These are phyloP conservation scores for Spodoptera litura DNA, from an alignment of 1,140 invertebrate species.

Conservation along the genomic window DNA sequence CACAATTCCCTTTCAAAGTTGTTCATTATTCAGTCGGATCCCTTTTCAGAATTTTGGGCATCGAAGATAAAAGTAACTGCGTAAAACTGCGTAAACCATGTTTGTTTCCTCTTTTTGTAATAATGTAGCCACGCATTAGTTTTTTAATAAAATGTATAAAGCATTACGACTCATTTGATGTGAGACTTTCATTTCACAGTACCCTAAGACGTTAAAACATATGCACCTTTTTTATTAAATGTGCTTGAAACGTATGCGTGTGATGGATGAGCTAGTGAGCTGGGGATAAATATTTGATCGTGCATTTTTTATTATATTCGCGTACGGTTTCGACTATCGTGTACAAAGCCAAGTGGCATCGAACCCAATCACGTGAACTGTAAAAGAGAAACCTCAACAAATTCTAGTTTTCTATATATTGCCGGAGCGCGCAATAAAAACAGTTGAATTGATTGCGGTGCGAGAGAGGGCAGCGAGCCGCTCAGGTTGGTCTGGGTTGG, in stretches of 20 bases:
- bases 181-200: slow-evolving; percentile 10
- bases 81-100: slow-evolving; percentile 50
- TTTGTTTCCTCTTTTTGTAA: slow-evolving; percentile 37
- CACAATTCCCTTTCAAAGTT: slow-evolving; percentile 69
- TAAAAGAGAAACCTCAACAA: slow-evolving; percentile 33
- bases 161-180: slow-evolving; percentile 13
- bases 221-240: background rate
- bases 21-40: slow-evolving; percentile 73
- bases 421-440: slow-evolving; percentile 46
- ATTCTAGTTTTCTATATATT: slow-evolving; percentile 39
- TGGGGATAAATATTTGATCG: background rate
- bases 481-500: slow-evolving; percentile 40
- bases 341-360: slow-evolving; percentile 11
- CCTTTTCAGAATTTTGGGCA: slow-evolving; percentile 68
- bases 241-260: background rate
- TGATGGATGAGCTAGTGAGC: background rate
- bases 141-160: slow-evolving; percentile 30
- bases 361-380: slow-evolving; percentile 38
- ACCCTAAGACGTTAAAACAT: background rate
- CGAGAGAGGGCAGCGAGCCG: slow-evolving; percentile 39
- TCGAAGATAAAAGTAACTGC: slow-evolving; percentile 66
- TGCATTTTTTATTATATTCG: slow-evolving; percentile 13
- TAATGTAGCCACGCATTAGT: slow-evolving; percentile 34
- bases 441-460: slow-evolving; percentile 58
- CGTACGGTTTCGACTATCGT: slow-evolving; percentile 3